Percentiles rank a stretch among this genome's conserved stretches.
phyloP scores from a whole-genome alignment of 92 coral and sea anemone species.

The Plumapathes pennacea region DNA sequence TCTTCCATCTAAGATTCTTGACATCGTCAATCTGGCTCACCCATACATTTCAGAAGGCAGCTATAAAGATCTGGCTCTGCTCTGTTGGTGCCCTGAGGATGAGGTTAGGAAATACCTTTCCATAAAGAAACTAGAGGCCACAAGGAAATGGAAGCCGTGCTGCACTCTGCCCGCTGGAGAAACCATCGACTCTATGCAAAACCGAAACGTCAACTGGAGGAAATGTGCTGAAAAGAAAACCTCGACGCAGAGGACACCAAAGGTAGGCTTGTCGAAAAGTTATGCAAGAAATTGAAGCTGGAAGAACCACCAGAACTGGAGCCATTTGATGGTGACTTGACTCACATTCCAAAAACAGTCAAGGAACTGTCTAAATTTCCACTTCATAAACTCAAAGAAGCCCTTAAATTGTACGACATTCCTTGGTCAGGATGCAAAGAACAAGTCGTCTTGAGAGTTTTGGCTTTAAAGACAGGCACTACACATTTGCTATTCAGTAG shows the following conservation, averaged over 20 bases:
- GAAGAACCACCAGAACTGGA: constrained; percentile 9
- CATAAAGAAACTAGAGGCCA: constrained; percentile 6
- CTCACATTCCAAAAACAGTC: constrained; percentile 1
- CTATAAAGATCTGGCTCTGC: constrained; percentile 6
- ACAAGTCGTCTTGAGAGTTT: constrained; percentile 18
- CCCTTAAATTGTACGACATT: neutral
- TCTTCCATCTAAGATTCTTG: constrained; percentile 37
- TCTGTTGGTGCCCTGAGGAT: constrained; percentile 16
- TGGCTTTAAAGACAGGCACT: constrained; percentile 16
- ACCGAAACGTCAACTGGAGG: constrained; percentile 2
- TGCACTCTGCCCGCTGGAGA: constrained; percentile 24
- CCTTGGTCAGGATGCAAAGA: constrained; percentile 33
- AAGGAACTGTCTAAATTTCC: constrained; percentile 15
- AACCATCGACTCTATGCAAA: constrained; percentile 11
- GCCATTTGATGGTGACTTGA: constrained; percentile 20
- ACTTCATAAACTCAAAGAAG: constrained; percentile 6
- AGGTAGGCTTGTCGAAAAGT: constrained; percentile 13
- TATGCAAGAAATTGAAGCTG: constrained; percentile 5
- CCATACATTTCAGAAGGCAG: constrained; percentile 3
- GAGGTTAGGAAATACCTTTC: neutral
- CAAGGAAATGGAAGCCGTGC: no score
- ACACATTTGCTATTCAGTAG: constrained; percentile 14
- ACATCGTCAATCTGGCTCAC: constrained; percentile 5
- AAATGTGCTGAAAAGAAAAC: constrained; percentile 11
- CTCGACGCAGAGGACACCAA: constrained; percentile 3